Evolutionary conservation across 2,797 vertebrate genomes (phyloP).

Genomic region (Sternotherus odoratus): DNA sequence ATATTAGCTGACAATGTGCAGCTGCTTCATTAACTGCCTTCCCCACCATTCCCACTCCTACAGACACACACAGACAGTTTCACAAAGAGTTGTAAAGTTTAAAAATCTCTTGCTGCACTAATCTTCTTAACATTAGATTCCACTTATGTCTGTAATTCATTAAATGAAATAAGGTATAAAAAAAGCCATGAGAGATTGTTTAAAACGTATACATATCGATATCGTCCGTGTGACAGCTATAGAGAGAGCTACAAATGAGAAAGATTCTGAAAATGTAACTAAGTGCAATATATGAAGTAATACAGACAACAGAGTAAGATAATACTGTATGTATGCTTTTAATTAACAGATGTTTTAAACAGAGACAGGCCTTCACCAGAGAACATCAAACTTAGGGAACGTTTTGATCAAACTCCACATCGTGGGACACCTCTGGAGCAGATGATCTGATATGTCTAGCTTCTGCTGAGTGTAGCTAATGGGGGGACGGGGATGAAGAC

Average conservation of each 20-base stretch:
- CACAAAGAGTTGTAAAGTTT: fast-evolving
- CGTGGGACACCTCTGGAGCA: neutral
- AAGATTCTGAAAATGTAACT: neutral
- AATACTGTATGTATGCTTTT: neutral
- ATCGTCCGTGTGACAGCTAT: neutral
- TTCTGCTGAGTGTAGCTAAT: neutral
- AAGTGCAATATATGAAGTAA: neutral
- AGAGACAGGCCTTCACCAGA: neutral
- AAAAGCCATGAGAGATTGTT: neutral
- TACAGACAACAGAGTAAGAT: neutral
- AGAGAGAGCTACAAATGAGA: neutral
- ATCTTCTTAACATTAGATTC: neutral
- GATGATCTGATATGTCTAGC: fast-evolving
- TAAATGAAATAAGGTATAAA: constrained; percentile 1
- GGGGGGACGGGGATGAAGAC: neutral
- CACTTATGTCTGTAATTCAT: neutral
- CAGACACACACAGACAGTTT: neutral
- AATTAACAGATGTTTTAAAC: neutral
- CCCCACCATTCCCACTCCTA: neutral
- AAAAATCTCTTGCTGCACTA: neutral
- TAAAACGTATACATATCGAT: neutral
- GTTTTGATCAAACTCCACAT: constrained; percentile 9
- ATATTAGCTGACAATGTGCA: fast-evolving
- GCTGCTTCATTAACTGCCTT: neutral
- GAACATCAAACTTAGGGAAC: neutral